phyloP scores from a whole-genome alignment of 2,888 invertebrate species.

The Tachina grossa region DNA sequence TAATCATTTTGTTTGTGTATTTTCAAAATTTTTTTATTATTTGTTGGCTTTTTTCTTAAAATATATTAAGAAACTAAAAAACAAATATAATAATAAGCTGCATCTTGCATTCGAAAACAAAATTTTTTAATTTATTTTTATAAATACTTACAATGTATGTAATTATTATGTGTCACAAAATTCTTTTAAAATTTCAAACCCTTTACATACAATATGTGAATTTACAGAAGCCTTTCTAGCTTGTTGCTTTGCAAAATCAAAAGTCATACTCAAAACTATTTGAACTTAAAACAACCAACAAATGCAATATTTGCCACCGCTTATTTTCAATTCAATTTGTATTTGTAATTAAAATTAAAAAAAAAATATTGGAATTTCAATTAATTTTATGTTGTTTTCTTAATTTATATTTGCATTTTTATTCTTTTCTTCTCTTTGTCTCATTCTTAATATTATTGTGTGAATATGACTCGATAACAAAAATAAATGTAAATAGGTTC shows the following conservation, averaged over 20 bases:
- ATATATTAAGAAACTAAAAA: conserved; percentile 9
- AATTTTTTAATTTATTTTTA: conserved; percentile 4
- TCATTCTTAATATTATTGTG: neutral
- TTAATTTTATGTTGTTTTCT: conserved; percentile 29
- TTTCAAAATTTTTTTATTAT: conserved; percentile 54
- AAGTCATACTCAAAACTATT: neutral
- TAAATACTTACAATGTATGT: conserved; percentile 27
- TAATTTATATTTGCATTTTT: conserved; percentile 45
- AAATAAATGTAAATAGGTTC: conserved; percentile 87
- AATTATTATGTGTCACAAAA: conserved; percentile 47
- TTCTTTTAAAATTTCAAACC: conserved; percentile 25
- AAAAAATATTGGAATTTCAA: conserved; percentile 39
- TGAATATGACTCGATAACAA: neutral
- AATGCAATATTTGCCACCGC: conserved; percentile 48
- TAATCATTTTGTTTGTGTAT: conserved; percentile 21
- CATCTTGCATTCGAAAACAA: conserved; percentile 54
- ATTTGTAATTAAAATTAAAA: conserved; percentile 18
- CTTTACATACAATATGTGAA: conserved; percentile 21
- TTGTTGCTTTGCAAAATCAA: conserved; percentile 47
- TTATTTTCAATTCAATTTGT: conserved; percentile 47
- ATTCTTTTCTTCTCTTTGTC: conserved; percentile 40
- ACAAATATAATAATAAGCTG: conserved; percentile 28
- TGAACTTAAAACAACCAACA: conserved; percentile 50
- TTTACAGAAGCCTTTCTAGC: conserved; percentile 32
- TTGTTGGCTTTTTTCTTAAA: conserved; percentile 56